Percentiles rank a stretch among this genome's conserved stretches.
Evolutionary conservation across 64 coral and sea anemone species (phyloP).

Genomic region (Cladopsammia gracilis): DNA sequence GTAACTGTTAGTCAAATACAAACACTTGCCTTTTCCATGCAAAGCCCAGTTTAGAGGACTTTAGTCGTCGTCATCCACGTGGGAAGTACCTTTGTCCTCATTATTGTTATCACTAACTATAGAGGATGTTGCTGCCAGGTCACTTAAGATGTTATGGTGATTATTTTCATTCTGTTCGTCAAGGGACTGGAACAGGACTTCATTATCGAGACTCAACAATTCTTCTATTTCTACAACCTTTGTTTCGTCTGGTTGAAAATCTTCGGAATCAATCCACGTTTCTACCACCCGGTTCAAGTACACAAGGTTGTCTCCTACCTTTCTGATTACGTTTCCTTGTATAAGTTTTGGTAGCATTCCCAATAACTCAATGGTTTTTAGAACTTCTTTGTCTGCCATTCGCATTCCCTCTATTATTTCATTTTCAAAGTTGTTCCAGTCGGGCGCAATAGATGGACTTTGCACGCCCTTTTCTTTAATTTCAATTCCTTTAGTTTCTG

Average conservation of each 20-base stretch:
- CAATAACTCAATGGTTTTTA: constrained; percentile 59
- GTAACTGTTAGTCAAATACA: not conserved
- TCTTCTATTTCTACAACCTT: constrained; percentile 29
- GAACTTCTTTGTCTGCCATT: constrained; percentile 56
- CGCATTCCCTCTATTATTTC: constrained; percentile 64
- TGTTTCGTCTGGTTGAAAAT: constrained; percentile 54
- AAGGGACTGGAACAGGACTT: constrained; percentile 15
- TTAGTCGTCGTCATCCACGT: not conserved
- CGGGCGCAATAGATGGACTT: not conserved
- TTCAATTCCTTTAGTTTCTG: constrained; percentile 50
- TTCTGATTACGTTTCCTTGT: constrained; percentile 34
- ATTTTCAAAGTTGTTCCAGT: constrained; percentile 41
- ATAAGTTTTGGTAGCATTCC: constrained; percentile 46
- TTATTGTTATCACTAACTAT: not conserved
- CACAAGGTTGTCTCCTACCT: constrained; percentile 31
- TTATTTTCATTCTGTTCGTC: constrained; percentile 17
- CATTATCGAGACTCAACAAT: constrained; percentile 39
- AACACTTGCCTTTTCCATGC: not conserved
- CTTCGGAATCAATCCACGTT: constrained; percentile 17
- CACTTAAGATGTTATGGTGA: not conserved
- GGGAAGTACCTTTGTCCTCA: not conserved
- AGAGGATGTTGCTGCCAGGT: not conserved
- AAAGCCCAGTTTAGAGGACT: not conserved
- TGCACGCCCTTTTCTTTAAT: not conserved
- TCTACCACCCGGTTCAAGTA: constrained; percentile 17